Evolutionary conservation across 2,888 invertebrate species (phyloP).

Genomic region (Petrophora chlorosata): DNA sequence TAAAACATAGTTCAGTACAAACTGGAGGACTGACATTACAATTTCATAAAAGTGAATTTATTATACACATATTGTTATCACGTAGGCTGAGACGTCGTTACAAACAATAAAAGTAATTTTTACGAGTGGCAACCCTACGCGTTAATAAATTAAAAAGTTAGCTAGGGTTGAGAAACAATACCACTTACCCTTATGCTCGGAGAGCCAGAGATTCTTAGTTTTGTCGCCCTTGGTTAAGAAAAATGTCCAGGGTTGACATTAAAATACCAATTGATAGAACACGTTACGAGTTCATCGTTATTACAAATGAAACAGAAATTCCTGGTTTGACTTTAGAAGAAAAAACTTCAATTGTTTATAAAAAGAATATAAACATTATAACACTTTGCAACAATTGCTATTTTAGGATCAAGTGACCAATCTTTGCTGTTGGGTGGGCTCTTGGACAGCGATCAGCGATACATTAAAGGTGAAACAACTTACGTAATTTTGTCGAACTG

Average conservation of each 20-base stretch:
- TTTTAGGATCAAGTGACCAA: too few relatives aligned
- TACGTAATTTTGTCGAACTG: too few relatives aligned
- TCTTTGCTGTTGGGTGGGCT: too few relatives aligned
- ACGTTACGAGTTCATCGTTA: too few relatives aligned
- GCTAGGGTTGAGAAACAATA: constrained; percentile 74
- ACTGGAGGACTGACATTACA: constrained; percentile 43
- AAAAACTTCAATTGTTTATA: too few relatives aligned
- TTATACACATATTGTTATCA: constrained; percentile 77
- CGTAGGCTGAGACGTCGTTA: constrained; percentile 82
- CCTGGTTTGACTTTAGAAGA: too few relatives aligned
- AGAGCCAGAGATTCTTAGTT: constrained; percentile 73
- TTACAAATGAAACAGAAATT: too few relatives aligned
- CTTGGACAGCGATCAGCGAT: too few relatives aligned
- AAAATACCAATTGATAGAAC: too few relatives aligned
- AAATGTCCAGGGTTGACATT: constrained; percentile 46
- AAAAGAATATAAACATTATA: too few relatives aligned
- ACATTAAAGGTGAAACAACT: too few relatives aligned
- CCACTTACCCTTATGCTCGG: constrained; percentile 72
- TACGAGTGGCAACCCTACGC: constrained; percentile 78
- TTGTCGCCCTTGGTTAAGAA: constrained; percentile 65
- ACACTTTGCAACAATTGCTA: too few relatives aligned
- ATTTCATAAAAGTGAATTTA: constrained; percentile 68
- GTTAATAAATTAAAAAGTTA: constrained; percentile 82
- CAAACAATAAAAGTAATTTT: constrained; percentile 83
- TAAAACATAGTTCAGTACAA: constrained; percentile 40